phyloP scores from a whole-genome alignment of 2,113 vertebrate genomes.

The Columbina picui region DNA sequence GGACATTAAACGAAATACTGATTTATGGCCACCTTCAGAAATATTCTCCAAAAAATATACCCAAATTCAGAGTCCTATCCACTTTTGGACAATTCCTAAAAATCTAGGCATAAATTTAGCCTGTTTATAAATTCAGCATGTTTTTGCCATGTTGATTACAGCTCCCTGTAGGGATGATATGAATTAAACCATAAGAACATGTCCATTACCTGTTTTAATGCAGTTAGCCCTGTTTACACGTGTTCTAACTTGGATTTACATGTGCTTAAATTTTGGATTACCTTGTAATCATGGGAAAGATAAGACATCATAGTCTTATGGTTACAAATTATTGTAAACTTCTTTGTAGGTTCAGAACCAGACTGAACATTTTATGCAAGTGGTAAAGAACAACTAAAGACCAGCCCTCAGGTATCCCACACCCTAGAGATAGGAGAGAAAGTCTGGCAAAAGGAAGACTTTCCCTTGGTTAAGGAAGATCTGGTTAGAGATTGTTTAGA shows the following conservation, averaged over 20 bases:
- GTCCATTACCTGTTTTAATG: background rate
- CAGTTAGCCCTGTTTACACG: background rate
- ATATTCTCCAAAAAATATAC: background rate
- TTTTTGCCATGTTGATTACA: background rate
- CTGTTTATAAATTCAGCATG: background rate
- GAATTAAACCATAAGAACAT: background rate
- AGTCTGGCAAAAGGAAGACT: too few relatives aligned
- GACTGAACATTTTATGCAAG: background rate
- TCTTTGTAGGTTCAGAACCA: background rate
- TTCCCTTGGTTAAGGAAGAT: too few relatives aligned
- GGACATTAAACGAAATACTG: background rate
- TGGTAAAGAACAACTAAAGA: too few relatives aligned
- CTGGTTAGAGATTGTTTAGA: too few relatives aligned
- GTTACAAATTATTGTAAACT: background rate
- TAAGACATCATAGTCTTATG: background rate
- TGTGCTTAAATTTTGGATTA: background rate
- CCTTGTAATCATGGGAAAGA: background rate
- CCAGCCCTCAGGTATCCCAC: too few relatives aligned
- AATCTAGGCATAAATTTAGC: background rate
- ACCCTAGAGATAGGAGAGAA: too few relatives aligned
- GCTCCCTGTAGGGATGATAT: background rate
- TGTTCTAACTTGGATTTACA: background rate
- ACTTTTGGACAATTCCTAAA: background rate
- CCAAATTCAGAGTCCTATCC: background rate
- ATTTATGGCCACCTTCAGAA: background rate